These are phyloP conservation scores for Agapornis canus DNA, from an alignment of 2,797 vertebrate species.

Conservation along the genomic window DNA sequence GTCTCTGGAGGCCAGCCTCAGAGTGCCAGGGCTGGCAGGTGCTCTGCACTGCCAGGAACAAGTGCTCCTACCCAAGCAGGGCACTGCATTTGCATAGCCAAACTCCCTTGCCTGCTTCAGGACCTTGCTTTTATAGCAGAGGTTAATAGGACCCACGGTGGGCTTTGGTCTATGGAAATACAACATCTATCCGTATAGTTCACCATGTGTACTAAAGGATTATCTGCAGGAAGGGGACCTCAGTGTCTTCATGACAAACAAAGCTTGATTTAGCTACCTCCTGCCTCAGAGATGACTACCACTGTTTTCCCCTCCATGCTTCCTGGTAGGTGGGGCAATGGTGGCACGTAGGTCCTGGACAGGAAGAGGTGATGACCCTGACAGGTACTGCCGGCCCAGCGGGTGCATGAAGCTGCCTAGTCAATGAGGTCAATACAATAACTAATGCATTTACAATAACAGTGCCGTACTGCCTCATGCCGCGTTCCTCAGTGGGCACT, in stretches of 20 bases:
- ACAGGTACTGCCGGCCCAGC: neutral
- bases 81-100: accelerated
- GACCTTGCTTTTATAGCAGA: neutral
- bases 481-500: neutral
- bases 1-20: neutral
- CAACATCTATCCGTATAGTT: too few species aligned
- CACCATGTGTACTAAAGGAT: accelerated
- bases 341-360: neutral
- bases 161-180: neutral
- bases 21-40: neutral
- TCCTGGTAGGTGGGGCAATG: neutral
- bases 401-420: neutral
- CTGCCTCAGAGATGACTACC: neutral
- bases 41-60: neutral
- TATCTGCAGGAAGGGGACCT: neutral
- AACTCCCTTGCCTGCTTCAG: accelerated
- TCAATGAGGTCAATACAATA: neutral
- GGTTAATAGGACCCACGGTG: neutral
- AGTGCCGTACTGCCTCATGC: neutral
- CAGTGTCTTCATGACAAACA: neutral
- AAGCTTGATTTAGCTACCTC: neutral
- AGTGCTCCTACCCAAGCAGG: accelerated
- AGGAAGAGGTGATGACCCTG: neutral
- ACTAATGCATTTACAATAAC: neutral
- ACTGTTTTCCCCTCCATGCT: neutral